Evolutionary conservation across 2,797 vertebrate genomes (phyloP), one percentile per base, ranked within the genome.

Genomic region (Mastacembelus armatus): DNA sequence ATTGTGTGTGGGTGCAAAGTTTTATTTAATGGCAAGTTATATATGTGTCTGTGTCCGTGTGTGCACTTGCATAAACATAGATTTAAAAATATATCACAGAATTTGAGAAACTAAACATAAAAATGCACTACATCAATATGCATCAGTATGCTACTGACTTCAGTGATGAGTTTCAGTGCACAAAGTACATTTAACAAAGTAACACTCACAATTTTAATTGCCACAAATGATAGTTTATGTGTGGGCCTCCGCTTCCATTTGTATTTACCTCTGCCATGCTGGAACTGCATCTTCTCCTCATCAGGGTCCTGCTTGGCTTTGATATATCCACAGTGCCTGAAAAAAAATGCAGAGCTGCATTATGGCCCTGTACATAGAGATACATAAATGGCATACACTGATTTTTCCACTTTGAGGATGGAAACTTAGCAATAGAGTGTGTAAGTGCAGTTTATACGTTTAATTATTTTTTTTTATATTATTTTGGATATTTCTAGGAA

Each of bases 231-330:
- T 3, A 29, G 19, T 24, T 51, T 72, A n/a, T 43, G 9, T 26
- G 0, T 52, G 3, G 7, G 33, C 54, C 30, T 45, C 24, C 24
- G 3, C 24, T 11, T 38, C 0, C 51, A 2, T 7, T 54, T 43
- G 56, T 57, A 7, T 59, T 78, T 78, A 95, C 95, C 94, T 93
- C 94, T 81, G 30, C 94, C 94, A 7, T 94, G 93, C 62, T 95
- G 95, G 82, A 95, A 95, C 58, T 95, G 95, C 94, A 95, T 92
- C 88, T 95, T 95, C 73, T 95, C 95, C 63, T 95, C 95, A 51
- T 95, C 94, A 0, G 95, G 95, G 76, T 95, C 94, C 83, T 95
- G 94, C 69, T 95, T 95, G 29, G 95, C 94, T 89, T 95, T 95
- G 84, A 95, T 95, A 54, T 95, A 95, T 38, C 94, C 95, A 75